Conservation (phyloP, 2,113 vertebrate genomes). For the Noturus placidus region DNA sequence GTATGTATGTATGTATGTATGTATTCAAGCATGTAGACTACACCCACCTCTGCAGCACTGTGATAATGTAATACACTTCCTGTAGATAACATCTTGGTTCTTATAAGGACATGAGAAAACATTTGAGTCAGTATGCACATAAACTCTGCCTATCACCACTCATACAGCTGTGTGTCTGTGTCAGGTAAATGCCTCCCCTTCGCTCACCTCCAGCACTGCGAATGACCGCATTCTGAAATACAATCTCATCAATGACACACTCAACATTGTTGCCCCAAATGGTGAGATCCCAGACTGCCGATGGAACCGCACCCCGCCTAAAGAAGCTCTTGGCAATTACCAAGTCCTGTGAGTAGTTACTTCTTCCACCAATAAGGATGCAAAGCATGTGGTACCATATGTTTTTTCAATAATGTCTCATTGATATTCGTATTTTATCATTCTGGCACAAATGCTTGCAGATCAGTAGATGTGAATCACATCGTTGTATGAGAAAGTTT, state of each 20-base stretch:
- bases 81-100: conserved; percentile 35
- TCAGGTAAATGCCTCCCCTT: conserved; percentile 96
- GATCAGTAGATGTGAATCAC: not conserved
- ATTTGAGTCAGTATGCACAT: not conserved
- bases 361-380: not conserved
- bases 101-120: not conserved
- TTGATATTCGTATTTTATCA: not conserved
- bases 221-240: conserved; percentile 98
- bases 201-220: conserved; percentile 94
- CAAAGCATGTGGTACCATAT: not conserved
- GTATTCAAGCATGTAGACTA: conserved; percentile 16
- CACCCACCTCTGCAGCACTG: not conserved
- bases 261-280: conserved; percentile 92
- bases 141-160: not conserved
- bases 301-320: conserved; percentile 89
- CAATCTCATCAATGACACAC: conserved; percentile 95
- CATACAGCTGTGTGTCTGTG: conserved; percentile 11
- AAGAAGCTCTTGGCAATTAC: conserved; percentile 91
- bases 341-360: conserved; percentile 87
- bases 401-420: not conserved
- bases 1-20: too few relatives aligned
- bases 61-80: conserved; percentile 47
- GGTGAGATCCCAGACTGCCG: conserved; percentile 93
- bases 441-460: not conserved
- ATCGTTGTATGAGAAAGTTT: not conserved